phyloP scores from a whole-genome alignment of 2,797 vertebrate species.

The Glyptemys insculpta region DNA sequence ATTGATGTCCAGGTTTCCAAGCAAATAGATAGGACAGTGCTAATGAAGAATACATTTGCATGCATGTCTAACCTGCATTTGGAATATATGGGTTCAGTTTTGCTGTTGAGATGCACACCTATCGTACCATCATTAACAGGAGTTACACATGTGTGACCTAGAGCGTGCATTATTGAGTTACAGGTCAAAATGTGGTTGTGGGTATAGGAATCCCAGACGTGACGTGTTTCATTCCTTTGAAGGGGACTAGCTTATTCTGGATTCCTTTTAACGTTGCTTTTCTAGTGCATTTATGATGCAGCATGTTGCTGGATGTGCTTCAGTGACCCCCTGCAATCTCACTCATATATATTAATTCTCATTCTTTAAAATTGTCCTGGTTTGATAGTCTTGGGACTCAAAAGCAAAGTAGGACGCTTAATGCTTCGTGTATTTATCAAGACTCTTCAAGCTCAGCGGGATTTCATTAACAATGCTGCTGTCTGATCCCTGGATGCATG shows the following conservation, averaged over 20 bases:
- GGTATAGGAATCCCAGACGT: neutral
- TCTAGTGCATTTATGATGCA: neutral
- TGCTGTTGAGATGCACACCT: neutral
- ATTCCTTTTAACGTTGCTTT: neutral
- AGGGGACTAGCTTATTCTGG: neutral
- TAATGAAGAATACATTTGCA: neutral
- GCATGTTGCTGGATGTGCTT: neutral
- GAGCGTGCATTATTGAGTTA: neutral
- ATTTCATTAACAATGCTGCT: neutral
- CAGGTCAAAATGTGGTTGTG: neutral
- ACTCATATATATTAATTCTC: conserved; percentile 22
- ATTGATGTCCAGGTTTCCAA: conserved; percentile 31
- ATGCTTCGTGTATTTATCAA: neutral
- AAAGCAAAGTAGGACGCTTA: neutral
- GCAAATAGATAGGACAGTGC: neutral
- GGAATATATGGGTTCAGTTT: neutral
- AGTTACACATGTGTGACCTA: neutral
- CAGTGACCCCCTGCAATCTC: neutral
- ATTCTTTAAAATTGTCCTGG: neutral
- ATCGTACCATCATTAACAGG: neutral
- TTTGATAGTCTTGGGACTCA: conserved; percentile 5
- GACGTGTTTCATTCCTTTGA: neutral
- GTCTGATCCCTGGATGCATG: neutral
- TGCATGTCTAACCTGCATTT: neutral
- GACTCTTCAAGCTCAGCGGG: neutral